phyloP scores from a whole-genome alignment of 1,140 invertebrate species.

The Heterodera schachtii region DNA sequence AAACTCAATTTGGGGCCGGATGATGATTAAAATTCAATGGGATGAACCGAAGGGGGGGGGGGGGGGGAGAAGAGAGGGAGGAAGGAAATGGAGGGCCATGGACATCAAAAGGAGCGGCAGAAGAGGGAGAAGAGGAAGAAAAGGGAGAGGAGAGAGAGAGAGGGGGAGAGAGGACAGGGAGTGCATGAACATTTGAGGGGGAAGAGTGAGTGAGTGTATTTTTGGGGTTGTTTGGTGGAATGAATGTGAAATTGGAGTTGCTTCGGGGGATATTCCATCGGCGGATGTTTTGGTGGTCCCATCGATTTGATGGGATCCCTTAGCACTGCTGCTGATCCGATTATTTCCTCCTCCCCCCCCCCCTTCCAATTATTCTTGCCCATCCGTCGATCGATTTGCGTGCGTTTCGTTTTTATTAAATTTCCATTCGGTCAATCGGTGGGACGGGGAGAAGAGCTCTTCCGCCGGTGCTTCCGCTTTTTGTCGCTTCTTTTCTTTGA shows the following conservation, averaged over 20 bases:
- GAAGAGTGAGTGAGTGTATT: too few species aligned
- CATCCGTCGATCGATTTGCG: not conserved
- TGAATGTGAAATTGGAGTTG: too few species aligned
- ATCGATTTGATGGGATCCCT: too few species aligned
- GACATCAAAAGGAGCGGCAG: not conserved
- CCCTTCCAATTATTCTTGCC: not conserved
- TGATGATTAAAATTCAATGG: constrained; percentile 20
- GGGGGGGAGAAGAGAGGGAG: not conserved
- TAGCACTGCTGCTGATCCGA: not conserved
- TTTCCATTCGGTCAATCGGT: too few species aligned
- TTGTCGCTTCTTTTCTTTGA: not conserved
- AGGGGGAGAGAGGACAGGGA: not conserved
- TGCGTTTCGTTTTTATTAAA: too few species aligned
- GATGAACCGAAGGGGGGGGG: not conserved
- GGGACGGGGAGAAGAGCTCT: too few species aligned
- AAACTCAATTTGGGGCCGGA: constrained; percentile 12
- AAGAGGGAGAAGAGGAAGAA: not conserved
- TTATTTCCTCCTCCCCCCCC: not conserved
- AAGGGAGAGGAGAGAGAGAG: not conserved
- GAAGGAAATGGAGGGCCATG: not conserved
- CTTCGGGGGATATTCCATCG: too few species aligned
- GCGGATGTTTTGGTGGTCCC: too few species aligned
- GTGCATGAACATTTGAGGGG: too few species aligned
- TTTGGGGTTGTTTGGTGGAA: not conserved
- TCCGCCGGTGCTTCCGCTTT: too few species aligned